Evolutionary conservation across 2,113 vertebrate genomes (phyloP), one percentile per base, ranked within the genome.

Genomic region (Ardeotis arabs): DNA sequence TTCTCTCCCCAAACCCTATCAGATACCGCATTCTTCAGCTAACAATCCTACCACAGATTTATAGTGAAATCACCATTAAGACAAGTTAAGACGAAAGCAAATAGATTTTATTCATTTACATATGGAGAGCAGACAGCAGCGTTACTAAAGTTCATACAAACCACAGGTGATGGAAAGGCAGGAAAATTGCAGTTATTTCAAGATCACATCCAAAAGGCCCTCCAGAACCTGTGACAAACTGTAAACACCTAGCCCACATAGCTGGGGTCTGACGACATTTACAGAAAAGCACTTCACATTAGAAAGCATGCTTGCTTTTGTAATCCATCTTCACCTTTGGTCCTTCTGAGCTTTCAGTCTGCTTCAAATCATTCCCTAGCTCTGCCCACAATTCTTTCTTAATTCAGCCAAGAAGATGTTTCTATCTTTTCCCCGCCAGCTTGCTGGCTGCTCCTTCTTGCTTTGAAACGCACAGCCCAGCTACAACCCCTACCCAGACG

Each of bases 401-500:
- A 25, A 52, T 16, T 28, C 12, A 15, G 5, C 6, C 17, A 25
- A 29, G 12, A 77, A 33, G 41, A 7, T 2, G 0, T 6, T 35
- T n/a, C 24, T 7, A 1, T 7, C 23, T 19, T 4, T 59, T 41
- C 3, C 62, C 35, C n/a, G 60, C 13, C 22, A 23, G 12, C 24
- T 45, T 0, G 2, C 12, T 29, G 49, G 62, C 44, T 37, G 44
- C 82, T n/a, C 22, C 17, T 28, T n/a, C 23, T 29, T 21, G 28
- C 17, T 88, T 28, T 31, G 14, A 15, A 23, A 41, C 14, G 55
- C 28, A 37, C 2, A 52, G 45, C 25, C 5, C 3, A 52, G 45
- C 24, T 5, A 10, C 21, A 23, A 5, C 1, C 8, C 28, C 15
- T 15, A 12, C 39, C 25, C 62, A 9, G 12, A 9, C 1, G 0